Conservation (phyloP, 2,113 vertebrate genomes). For the Nothobranchius kuhntae region DNA sequence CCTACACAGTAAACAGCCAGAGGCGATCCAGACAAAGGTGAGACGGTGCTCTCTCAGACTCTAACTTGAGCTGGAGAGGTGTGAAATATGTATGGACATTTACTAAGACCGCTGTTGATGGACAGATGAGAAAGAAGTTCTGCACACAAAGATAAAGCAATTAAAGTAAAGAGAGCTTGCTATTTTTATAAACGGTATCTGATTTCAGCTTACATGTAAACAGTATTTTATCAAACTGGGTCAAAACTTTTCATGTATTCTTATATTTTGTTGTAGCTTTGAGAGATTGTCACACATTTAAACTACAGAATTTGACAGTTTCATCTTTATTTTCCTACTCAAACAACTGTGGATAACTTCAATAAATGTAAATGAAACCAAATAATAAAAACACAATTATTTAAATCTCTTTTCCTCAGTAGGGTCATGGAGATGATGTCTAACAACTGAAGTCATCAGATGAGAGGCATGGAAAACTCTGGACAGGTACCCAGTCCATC, state of each 20-base stretch:
- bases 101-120: constrained; percentile 46
- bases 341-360: too few species aligned
- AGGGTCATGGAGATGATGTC: too few species aligned
- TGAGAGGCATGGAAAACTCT: too few species aligned
- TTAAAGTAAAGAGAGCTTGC: constrained; percentile 12
- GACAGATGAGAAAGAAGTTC: constrained; percentile 32
- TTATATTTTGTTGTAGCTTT: not conserved
- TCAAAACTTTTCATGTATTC: not conserved
- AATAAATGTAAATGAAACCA: too few species aligned
- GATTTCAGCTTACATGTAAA: not conserved
- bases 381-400: too few species aligned
- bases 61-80: constrained; percentile 31
- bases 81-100: constrained; percentile 75
- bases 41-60: constrained; percentile 56
- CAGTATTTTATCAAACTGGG: not conserved
- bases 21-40: constrained; percentile 68
- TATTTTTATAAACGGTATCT: not conserved
- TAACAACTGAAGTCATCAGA: too few species aligned
- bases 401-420: too few species aligned
- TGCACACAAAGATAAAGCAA: constrained; percentile 32
- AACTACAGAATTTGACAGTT: too few species aligned
- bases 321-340: too few species aligned
- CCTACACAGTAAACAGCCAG: constrained; percentile 77
- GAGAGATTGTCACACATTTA: not conserved
- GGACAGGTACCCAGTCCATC: too few species aligned